Evolutionary conservation across 2,888 invertebrate genomes (phyloP).

Genomic region (Eustalomyia histrio): DNA sequence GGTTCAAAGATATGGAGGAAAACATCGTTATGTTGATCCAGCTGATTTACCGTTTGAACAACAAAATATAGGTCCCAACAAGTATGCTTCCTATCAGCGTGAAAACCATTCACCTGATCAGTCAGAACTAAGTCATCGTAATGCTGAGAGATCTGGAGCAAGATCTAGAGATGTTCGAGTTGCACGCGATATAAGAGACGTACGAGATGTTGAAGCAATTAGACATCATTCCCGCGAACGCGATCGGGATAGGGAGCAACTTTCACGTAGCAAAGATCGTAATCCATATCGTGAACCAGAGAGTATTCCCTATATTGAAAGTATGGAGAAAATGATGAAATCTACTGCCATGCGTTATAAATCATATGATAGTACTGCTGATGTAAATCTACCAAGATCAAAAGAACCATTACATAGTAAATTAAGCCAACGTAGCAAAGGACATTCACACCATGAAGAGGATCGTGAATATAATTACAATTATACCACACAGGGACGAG

Average conservation of each 20-base stretch:
- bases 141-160: slow-evolving; percentile 63
- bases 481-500: slow-evolving; percentile 65
- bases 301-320: slow-evolving; percentile 79
- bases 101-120: slow-evolving; percentile 68
- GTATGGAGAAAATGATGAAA: slow-evolving; percentile 80
- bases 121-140: slow-evolving; percentile 64
- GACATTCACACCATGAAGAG: slow-evolving; percentile 68
- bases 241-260: slow-evolving; percentile 69
- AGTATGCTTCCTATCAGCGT: slow-evolving; percentile 73
- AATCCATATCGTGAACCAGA: slow-evolving; percentile 79
- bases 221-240: slow-evolving; percentile 66
- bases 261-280: slow-evolving; percentile 74
- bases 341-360: slow-evolving; percentile 79
- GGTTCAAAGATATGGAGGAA: slow-evolving; percentile 74
- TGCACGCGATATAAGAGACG: slow-evolving; percentile 46
- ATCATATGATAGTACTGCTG: slow-evolving; percentile 71
- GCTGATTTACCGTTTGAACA: slow-evolving; percentile 76
- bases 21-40: slow-evolving; percentile 77
- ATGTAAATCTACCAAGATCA: slow-evolving; percentile 50
- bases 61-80: slow-evolving; percentile 70
- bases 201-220: slow-evolving; percentile 65
- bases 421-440: slow-evolving; percentile 70
- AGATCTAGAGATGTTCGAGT: slow-evolving; percentile 57
- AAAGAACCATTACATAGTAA: slow-evolving; percentile 67
- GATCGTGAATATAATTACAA: slow-evolving; percentile 67